Conservation (phyloP, 2,888 invertebrate species). For the Melanostoma scalare region DNA sequence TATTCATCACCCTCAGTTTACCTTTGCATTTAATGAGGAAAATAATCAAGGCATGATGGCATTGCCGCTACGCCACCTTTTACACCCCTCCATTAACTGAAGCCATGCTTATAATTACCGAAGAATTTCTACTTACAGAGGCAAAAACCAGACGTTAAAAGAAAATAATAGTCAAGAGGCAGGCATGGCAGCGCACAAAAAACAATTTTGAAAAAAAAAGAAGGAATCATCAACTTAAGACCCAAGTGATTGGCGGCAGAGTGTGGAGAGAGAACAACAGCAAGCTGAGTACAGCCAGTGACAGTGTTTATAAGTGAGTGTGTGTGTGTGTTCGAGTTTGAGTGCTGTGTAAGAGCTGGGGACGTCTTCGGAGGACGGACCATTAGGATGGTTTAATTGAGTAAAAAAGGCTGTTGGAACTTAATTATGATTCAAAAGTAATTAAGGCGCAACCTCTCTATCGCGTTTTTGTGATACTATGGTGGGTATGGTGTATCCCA, state of each 20-base stretch:
- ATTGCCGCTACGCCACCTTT: conserved; percentile 1
- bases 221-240: conserved; percentile 56
- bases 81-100: conserved; percentile 48
- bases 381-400: conserved; percentile 70
- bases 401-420: conserved; percentile 70
- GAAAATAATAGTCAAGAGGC: conserved; percentile 15
- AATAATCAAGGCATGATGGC: conserved; percentile 38
- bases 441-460: conserved; percentile 57
- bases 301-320: no score
- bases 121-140: conserved; percentile 21
- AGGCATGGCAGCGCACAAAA: background rate
- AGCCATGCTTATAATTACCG: conserved; percentile 61
- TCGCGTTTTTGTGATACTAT: conserved; percentile 3
- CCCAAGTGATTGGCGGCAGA: conserved; percentile 51
- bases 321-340: no score
- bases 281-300: conserved; percentile 6
- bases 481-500: background rate
- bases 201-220: background rate
- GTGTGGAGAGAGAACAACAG: conserved; percentile 9
- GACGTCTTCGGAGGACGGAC: conserved; percentile 45
- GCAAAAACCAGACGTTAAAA: conserved; percentile 23
- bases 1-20: conserved; percentile 10
- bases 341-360: conserved; percentile 11
- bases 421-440: conserved; percentile 71
- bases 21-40: conserved; percentile 43